Evolutionary conservation across 2,888 invertebrate species (phyloP), one percentile per base, ranked within the genome.

Genomic region (Phorcus lineatus): DNA sequence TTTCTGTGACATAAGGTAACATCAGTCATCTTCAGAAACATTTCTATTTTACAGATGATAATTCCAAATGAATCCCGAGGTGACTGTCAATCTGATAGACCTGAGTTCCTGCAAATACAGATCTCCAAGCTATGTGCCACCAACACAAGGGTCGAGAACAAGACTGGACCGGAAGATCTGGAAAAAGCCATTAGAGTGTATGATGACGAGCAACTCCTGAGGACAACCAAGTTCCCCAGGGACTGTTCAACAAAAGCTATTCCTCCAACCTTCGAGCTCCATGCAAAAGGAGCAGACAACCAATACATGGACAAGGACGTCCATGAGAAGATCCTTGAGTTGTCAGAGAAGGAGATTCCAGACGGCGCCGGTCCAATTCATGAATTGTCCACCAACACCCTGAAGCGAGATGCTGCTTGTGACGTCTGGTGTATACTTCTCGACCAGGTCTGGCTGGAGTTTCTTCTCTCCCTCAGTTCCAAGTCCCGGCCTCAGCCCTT

Each of bases 371-470:
- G 17, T 52, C 54, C 53, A 17, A 83, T 74, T 40, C 84, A 87
- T 66, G 70, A 81, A 7, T 75, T 89, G 22, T 78, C 79, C 54
- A 83, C 86, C 75, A 87, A 91, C 78, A 91, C 91, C 0, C 84
- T 92, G n/a, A 91, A 91, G 81, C 83, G 84, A 24, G 88, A 90
- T 74, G 89, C 88, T 17, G 95, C 96, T n/a, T 95, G 97, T 86
- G 96, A 96, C 88, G 95, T 98, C 16, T 98, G 98, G 94, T 97
- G 96, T 92, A 95, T 97, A 17, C 95, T 95, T 87, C 94, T 97
- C 62, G 98, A 98, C 92, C 98, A 98, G 0, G 95, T 98, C 77
- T 98, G 98, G 98, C 96, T 96, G 16, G 98, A 98, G 93, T 98
- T 98, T 93, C 94, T 96, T 83, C 97, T 97, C 7, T 96, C 96